Percentiles rank a stretch among this genome's conserved stretches.
Conservation (phyloP, 1,140 invertebrate genomes). For the Nephotettix cincticeps region DNA sequence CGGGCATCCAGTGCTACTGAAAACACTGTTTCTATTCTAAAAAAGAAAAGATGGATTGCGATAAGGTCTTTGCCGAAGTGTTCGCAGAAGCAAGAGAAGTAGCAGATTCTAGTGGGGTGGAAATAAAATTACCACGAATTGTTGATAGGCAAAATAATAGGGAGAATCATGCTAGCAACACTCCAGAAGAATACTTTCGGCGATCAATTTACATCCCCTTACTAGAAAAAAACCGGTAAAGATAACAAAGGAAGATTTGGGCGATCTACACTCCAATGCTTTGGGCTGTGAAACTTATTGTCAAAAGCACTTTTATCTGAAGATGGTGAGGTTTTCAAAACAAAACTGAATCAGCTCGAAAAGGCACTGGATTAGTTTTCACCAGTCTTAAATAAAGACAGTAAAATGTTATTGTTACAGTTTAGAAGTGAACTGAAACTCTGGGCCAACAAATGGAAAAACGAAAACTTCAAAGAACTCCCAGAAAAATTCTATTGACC, state of each 20-base stretch:
- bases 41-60: no score
- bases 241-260: no score
- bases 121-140: background rate
- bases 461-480: no score
- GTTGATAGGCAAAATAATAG: background rate
- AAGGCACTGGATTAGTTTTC: background rate
- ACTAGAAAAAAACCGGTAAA: no score
- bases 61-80: background rate
- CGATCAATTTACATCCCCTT: no score
- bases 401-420: background rate
- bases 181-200: no score
- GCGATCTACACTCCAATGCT: no score
- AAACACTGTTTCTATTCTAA: background rate
- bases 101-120: background rate
- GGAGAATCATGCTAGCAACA: background rate
- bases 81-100: background rate
- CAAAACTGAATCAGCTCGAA: background rate
- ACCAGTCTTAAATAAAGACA: background rate
- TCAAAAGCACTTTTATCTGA: no score
- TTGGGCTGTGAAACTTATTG: no score
- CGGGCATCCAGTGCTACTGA: background rate
- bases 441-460: background rate
- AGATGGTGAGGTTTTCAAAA: no score
- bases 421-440: background rate
- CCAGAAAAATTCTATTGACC: no score